Conservation (phyloP, 1,140 invertebrate species). For the Eubasilissa regina region DNA sequence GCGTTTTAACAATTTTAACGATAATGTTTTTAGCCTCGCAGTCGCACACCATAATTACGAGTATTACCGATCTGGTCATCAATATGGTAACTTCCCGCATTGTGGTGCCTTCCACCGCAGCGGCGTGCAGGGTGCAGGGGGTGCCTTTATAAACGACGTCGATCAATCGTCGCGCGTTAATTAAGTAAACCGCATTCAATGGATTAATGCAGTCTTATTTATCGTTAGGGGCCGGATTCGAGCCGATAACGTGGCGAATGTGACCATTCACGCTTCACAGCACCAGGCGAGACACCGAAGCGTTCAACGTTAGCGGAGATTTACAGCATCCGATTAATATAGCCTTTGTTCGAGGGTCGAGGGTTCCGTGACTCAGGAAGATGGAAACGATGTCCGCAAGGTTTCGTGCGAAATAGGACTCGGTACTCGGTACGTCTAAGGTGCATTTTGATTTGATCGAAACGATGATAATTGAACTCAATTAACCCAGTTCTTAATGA, state of each 20-base stretch:
- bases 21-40: no score
- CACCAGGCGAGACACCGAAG: background rate
- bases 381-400: no score
- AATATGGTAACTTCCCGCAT: background rate
- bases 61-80: background rate
- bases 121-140: background rate
- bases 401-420: no score
- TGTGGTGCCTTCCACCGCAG: background rate
- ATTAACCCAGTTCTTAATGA: no score
- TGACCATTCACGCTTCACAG: background rate
- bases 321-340: slow-evolving; percentile 27
- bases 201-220: slow-evolving; percentile 28
- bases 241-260: slow-evolving; percentile 11
- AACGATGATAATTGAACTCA: no score
- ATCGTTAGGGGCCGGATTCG: background rate
- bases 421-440: no score
- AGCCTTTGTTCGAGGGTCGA: slow-evolving; percentile 3
- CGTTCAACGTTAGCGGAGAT: slow-evolving; percentile 5
- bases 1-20: no score
- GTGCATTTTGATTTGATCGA: no score
- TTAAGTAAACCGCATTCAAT: slow-evolving; percentile 36
- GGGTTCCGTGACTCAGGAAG: background rate
- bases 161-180: slow-evolving; percentile 27
- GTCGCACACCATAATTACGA: no score
- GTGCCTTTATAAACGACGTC: background rate